These are phyloP conservation scores for Brotula barbata DNA, from an alignment of 2,797 vertebrate genomes.

Conservation along the genomic window DNA sequence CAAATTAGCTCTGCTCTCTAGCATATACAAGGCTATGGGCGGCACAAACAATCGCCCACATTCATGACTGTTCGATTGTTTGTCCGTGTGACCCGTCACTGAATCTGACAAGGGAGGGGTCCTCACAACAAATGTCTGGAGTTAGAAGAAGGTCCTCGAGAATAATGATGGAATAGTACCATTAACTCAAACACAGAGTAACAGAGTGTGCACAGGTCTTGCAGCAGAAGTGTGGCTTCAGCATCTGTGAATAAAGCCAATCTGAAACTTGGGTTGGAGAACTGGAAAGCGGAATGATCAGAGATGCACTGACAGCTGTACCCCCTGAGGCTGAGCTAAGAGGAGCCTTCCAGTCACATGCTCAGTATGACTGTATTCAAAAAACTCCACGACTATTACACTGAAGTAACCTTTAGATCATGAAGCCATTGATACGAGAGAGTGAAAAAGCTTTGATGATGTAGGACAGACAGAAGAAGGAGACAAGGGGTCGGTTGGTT, in stretches of 20 bases:
- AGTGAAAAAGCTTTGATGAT: neutral
- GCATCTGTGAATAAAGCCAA: conserved; percentile 28
- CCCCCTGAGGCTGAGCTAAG: conserved; percentile 42
- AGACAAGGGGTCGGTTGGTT: neutral
- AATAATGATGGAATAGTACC: conserved; percentile 25
- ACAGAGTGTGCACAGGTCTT: neutral
- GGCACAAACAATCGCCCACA: conserved; percentile 50
- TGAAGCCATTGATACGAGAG: too few relatives aligned
- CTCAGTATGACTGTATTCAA: conserved; percentile 3
- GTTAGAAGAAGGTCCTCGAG: conserved; percentile 7
- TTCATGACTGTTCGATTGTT: conserved; percentile 49
- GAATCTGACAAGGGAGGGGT: conserved; percentile 32
- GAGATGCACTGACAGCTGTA: conserved; percentile 62
- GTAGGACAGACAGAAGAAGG: neutral
- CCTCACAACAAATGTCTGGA: conserved; percentile 17
- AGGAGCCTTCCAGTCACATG: conserved; percentile 47
- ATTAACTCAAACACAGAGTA: neutral
- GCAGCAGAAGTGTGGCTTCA: neutral
- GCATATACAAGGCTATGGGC: conserved; percentile 30
- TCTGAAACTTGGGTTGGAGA: conserved; percentile 29
- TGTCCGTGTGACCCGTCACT: conserved; percentile 43
- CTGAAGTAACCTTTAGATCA: neutral
- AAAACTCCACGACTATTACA: neutral
- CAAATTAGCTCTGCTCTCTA: conserved; percentile 47
- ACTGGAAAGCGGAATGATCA: conserved; percentile 51